Conservation (phyloP, 2,113 vertebrate genomes). For the Numenius arquata region DNA sequence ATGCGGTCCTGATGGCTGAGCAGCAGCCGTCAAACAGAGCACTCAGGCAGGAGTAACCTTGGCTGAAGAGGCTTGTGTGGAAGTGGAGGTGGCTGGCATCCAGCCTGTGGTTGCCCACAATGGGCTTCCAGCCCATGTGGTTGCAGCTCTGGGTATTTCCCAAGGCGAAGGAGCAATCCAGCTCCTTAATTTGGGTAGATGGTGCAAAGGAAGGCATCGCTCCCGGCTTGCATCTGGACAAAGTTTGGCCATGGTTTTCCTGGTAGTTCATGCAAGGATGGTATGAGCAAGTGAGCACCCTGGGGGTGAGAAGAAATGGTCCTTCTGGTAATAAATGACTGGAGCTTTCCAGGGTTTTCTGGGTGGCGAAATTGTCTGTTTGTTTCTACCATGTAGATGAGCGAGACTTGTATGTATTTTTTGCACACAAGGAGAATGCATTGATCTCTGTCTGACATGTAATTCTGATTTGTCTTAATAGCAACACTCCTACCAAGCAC, state of each 20-base stretch:
- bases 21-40: background rate
- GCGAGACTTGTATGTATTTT: background rate
- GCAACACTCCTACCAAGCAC: background rate
- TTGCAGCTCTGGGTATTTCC: background rate
- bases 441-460: rapidly evolving
- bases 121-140: background rate
- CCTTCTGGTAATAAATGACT: background rate
- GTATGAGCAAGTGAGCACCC: background rate
- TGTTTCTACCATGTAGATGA: background rate
- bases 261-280: background rate
- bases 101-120: background rate
- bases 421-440: background rate
- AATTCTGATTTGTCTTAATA: background rate
- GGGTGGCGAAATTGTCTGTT: background rate
- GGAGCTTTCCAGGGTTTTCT: background rate
- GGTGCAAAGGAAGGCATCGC: rapidly evolving
- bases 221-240: background rate
- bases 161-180: background rate
- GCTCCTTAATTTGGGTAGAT: background rate
- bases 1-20: rapidly evolving
- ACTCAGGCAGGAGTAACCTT: background rate
- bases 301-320: background rate
- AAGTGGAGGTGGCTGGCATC: background rate
- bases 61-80: background rate
- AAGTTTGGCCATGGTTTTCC: background rate